A percentile compares a stretch with the other conserved stretches of the same genome.
These are phyloP conservation scores for Hippocampus kuda DNA, from an alignment of 2,797 vertebrate species.

Conservation along the genomic window DNA sequence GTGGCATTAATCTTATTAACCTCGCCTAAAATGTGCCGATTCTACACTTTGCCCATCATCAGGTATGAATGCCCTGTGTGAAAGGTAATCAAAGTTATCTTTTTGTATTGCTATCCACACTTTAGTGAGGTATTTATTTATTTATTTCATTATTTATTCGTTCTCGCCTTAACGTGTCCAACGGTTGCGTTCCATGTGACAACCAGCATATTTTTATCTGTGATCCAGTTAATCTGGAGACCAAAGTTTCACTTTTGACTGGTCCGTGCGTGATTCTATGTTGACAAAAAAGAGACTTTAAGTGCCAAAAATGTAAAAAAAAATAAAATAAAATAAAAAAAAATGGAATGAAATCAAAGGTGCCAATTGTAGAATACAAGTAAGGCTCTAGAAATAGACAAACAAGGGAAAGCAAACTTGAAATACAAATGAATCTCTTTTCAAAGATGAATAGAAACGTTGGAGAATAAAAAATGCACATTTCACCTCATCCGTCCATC, in stretches of 20 bases:
- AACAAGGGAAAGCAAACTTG: not conserved
- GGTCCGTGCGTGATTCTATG: constrained; percentile 58
- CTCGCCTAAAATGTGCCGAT: constrained; percentile 44
- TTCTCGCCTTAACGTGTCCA: constrained; percentile 20
- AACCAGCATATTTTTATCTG: constrained; percentile 44
- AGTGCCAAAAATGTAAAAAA: constrained; percentile 67
- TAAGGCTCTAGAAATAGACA: not conserved
- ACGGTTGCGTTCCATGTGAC: constrained; percentile 39
- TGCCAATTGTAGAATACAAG: constrained; percentile 53
- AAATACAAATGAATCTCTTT: not conserved
- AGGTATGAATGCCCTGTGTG: constrained; percentile 42
- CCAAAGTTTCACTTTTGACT: constrained; percentile 63
- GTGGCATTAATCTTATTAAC: constrained; percentile 30
- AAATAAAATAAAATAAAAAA: constrained; percentile 56
- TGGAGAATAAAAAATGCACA: constrained; percentile 30
- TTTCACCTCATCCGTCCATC: constrained; percentile 56
- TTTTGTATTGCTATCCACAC: constrained; percentile 5
- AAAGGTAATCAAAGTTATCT: constrained; percentile 39
- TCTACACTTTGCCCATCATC: constrained; percentile 38
- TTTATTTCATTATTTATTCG: constrained; percentile 51
- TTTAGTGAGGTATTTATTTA: constrained; percentile 42
- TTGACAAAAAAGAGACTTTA: constrained; percentile 34
- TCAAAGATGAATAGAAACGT: too few species aligned
- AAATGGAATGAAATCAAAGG: constrained; percentile 46
- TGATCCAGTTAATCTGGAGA: constrained; percentile 58